Evolutionary conservation across 2,888 invertebrate genomes (phyloP), one percentile per base, ranked within the genome.

Genomic region (Ferrisia virgata): DNA sequence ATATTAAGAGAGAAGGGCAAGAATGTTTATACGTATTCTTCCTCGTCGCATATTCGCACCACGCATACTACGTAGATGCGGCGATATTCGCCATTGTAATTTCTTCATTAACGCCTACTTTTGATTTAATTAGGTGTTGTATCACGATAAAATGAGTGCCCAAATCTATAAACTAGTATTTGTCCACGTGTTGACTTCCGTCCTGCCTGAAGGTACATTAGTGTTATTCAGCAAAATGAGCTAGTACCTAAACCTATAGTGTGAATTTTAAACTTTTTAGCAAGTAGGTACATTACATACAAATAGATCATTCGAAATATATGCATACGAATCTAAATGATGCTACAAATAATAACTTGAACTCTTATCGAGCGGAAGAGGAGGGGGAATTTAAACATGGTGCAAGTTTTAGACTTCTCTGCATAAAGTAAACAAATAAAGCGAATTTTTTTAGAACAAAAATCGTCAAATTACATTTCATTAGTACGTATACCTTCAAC

Each of bases 71-170:
- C 22, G 40, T 1, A 28, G 31, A 11, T 5, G 15, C 31, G 69
- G 69, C 31, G n/a, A 33, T 76, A 76, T 36, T 28, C 33, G 72
- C 72, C 72, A 76, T 76, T 76, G 33, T 76, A 76, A 76, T 76
- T 76, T 76, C 36, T 76, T 76, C 36, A 76, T 76, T 36, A 76
- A n/a, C 72, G 72, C 72, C 72, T 76, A 36, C 72, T 36, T 76
- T 76, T 76, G 72, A 36, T 33, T 76, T 36, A 76, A 76, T 76
- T 36, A 76, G 36, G 22, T 76, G 36, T 33, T 36, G n/a, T 33
- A 76, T 36, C 6, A 11, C 18, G 28, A 13, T 33, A 36, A 36
- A 36, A 76, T 33, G 28, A 28, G 64, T 64, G 36, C 72, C 72
- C n/a, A 76, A 76, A 33, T 76, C 72, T 76, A 76, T 76, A 18